Conservation (phyloP, 2,888 invertebrate species). For the Nephrotoma appendiculata region DNA sequence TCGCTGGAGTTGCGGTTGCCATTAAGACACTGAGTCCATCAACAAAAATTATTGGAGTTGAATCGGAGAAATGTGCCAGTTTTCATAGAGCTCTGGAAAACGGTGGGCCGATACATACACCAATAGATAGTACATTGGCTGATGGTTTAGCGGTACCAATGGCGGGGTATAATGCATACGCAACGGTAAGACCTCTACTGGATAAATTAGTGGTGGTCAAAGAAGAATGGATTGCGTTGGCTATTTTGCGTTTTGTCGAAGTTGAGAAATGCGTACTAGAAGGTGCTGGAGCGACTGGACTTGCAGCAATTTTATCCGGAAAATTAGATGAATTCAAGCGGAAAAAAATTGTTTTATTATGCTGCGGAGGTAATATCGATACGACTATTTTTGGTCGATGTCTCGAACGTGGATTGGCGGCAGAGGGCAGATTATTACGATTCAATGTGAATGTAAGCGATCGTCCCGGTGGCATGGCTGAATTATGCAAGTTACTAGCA, state of each 20-base stretch:
- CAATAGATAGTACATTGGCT: slow-evolving; percentile 60
- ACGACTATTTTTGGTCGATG: slow-evolving; percentile 80
- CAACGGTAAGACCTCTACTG: slow-evolving; percentile 52
- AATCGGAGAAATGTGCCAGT: slow-evolving; percentile 82
- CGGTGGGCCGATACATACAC: slow-evolving; percentile 51
- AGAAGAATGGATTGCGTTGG: slow-evolving; percentile 71
- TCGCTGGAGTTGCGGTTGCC: slow-evolving; percentile 83
- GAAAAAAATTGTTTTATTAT: slow-evolving; percentile 67
- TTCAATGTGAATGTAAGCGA: slow-evolving; percentile 71
- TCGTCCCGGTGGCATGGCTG: slow-evolving; percentile 76
- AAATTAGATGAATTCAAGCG: slow-evolving; percentile 64
- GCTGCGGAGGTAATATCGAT: slow-evolving; percentile 86
- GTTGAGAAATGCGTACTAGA: slow-evolving; percentile 82
- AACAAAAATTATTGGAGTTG: slow-evolving; percentile 79
- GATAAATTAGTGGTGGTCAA: slow-evolving; percentile 71
- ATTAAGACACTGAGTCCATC: slow-evolving; percentile 73
- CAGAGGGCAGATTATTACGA: slow-evolving; percentile 61
- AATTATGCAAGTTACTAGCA: slow-evolving; percentile 61
- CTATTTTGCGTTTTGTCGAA: slow-evolving; percentile 64
- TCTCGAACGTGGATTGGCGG: slow-evolving; percentile 75
- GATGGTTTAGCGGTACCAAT: slow-evolving; percentile 81
- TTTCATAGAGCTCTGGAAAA: slow-evolving; percentile 58
- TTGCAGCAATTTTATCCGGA: slow-evolving; percentile 74
- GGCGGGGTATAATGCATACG: slow-evolving; percentile 74
- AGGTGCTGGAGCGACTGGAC: slow-evolving; percentile 74